Base-by-base conservation (phyloP, 2,797 vertebrate species). In the Dallia pectoralis region DNA sequence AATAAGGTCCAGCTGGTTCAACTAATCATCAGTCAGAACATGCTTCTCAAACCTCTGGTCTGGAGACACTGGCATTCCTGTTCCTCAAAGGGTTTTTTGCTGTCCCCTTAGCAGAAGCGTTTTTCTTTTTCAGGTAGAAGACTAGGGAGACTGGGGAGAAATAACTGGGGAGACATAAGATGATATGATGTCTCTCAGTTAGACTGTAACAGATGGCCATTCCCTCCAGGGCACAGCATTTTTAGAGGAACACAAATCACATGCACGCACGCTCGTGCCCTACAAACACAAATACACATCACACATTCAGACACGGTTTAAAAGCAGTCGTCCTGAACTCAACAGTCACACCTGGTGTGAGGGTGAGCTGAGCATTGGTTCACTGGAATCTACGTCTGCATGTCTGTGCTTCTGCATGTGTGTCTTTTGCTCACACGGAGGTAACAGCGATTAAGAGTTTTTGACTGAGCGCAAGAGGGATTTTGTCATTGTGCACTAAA, bases 61-160 rank as follows among this genome's bases (percentile, higher is more conserved):
- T 82, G 51, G 80, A 85, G 85, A 87, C 84, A 87, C 87, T 89
- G 89, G 83, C 80, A 86, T 88, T 88, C 87, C 87, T 87, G 87
- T 84, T 82, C 88, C 74, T 77, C 11, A 25, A 22, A 59, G 53
- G 9, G 40, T 44, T 44, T 40, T 40, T 40, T 5, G 36, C 36
- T 40, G 36, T 40, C 36, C 36, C 36, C 9, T 6, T 40, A 2
- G 36, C 36, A 40, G 2, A 36, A 40, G 5, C 6, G 2, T 40
- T 40, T 40, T 40, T 7, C 36, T 12, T 44, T 40, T 40, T 40
- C 40, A 40, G 3, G 40, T 40, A 40, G 40, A 40, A 40, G 1
- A 40, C 40, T 4, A n/a, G 67, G 40, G 40, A 5, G 67, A 68
- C 40, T 48, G 63, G 68, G 68, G 65, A 76, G 66, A 25, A 3